Base-by-base conservation (phyloP, 2,888 invertebrate species). In the Volucella inanis region DNA sequence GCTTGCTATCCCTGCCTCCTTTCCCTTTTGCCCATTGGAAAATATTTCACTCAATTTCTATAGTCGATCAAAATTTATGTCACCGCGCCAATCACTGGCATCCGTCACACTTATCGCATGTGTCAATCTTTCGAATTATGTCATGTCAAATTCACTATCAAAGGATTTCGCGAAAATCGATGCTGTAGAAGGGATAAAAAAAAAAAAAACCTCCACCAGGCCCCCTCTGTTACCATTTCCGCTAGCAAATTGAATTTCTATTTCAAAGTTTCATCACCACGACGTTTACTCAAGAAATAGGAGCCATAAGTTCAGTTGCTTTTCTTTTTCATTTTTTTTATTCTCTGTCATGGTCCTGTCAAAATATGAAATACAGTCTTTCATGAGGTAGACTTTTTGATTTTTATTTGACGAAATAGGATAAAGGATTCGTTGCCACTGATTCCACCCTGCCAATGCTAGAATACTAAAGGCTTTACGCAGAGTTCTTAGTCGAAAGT, bases 61-160 rank as follows among this genome's bases (percentile, higher is more conserved):
- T 68, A 75, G 59, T 82, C 71, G 47, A 82, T 82, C 82, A 77
- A 82, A 31, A 82, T 67, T 72, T 82, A 72, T 77, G 76, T 77
- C 82, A 71, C 61, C 54, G 52, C 64, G 47, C 65, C 31, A 77
- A 67, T 77, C 76, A 77, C 57, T 67, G 55, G 12, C 65, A 82
- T 67, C 76, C 61, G 77, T 82, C 82, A 72, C 59, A 59, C 49
- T 71, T 76, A 65, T 76, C 71, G 41, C 55, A 47, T 72, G 10
- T 65, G 81, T 82, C 77, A 77, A 67, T 72, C 65, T 52, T 59
- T 57, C 50, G 47, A 15, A 76, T 71, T 82, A 43, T 82, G 71
- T 67, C 82, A 43, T 82, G 71, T 67, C 82, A 72, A 82, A 67
- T 72, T 54, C 59, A 72, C 54, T 49, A 76, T 76, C 65, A 82